Conservation (phyloP, 2,888 invertebrate species). For the Ditula angustiorana region DNA sequence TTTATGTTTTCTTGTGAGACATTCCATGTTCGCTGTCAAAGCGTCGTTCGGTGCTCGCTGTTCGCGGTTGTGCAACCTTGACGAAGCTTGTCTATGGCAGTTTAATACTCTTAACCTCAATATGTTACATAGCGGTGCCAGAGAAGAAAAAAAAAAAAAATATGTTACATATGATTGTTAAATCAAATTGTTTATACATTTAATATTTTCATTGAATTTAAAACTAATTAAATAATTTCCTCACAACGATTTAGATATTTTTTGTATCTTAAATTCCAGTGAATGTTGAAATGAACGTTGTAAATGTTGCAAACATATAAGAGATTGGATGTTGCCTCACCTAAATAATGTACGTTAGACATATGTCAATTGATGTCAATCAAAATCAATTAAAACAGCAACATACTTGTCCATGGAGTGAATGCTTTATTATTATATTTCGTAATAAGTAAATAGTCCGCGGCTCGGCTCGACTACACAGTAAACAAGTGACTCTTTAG, state of each 20-base stretch:
- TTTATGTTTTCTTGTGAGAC: conserved; percentile 78
- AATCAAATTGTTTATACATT: too few species aligned
- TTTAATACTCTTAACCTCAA: neutral
- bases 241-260: too few species aligned
- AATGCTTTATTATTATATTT: too few species aligned
- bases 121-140: too few species aligned
- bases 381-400: conserved; percentile 19
- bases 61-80: conserved; percentile 51
- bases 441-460: conserved; percentile 20
- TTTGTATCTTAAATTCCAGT: too few species aligned
- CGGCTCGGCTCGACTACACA: neutral
- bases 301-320: too few species aligned
- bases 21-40: conserved; percentile 71
- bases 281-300: too few species aligned
- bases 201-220: neutral
- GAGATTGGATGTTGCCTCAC: neutral
- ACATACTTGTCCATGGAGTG: conserved; percentile 24
- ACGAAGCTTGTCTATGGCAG: conserved; percentile 25
- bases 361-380: conserved; percentile 22
- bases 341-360: neutral
- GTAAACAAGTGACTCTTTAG: conserved; percentile 1
- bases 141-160: too few species aligned
- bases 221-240: neutral
- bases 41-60: conserved; percentile 53
- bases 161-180: too few species aligned